Evolutionary conservation across 2,113 vertebrate genomes (phyloP), one percentile per base, ranked within the genome.

Genomic region (Dromaius novaehollandiae): DNA sequence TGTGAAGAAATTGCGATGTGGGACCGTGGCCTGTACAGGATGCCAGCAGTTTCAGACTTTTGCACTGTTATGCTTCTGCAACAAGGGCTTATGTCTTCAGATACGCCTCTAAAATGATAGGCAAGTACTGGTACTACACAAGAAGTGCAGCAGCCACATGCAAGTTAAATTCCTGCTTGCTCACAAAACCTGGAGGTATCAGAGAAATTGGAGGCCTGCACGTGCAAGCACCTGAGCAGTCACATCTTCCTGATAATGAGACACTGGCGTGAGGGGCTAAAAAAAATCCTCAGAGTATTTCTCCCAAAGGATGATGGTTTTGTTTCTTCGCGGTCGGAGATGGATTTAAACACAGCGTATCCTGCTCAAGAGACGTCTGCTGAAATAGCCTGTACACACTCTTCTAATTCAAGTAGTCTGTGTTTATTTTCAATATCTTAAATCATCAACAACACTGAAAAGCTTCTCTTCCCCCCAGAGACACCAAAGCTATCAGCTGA

Each of bases 31-130:
- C 3, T 2, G 5, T 1, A 11, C 3, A 3, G 22, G 46, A 3
- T 1, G 42, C 14, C 28, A 14, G 56, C 56, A 60, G 34, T 34
- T 60, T 34, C 32, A 14, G 42, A 22, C 48, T 64, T 6, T 13
- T 3, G 30, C 26, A 6, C 24, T 0, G 32, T 2, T 24, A 5
- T 20, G 46, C 22, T 2, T 0, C 34, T 9, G 63, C 22, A 38
- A 2, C 1, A 1, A 13, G 19, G 9, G 6, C 44, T 25, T 0
- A 2, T 4, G 25, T 7, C 78, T 11, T 46, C 4, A 0, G n/a
- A 36, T 17, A 2, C 20, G 26, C 6, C 77, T 9, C 18, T 3
- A 13, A 9, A 1, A 6, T 5, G 13, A 13, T 55, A 11, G 5
- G 24, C 21, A 10, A n/a, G 26, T 50, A 5, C 24, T 2, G 50